Conservation (phyloP, 1,140 invertebrate species). For the Drosophila tsacasi region DNA sequence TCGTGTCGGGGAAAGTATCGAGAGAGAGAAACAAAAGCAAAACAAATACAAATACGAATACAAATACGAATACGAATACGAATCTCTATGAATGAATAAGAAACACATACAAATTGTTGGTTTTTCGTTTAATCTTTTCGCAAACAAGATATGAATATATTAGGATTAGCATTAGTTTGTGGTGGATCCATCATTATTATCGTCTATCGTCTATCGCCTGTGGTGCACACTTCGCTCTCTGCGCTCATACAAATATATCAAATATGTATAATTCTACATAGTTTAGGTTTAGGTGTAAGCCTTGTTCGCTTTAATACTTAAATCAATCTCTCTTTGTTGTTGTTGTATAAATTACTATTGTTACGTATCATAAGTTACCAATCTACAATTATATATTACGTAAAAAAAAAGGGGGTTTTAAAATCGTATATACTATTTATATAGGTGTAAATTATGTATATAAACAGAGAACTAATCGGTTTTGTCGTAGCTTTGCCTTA, state of each 20-base stretch:
- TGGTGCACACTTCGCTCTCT: slow-evolving; percentile 1
- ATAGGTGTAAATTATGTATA: slow-evolving; percentile 19
- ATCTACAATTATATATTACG: slow-evolving; percentile 32
- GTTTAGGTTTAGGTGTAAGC: slow-evolving; percentile 8
- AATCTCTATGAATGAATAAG: slow-evolving; percentile 61
- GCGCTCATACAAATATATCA: slow-evolving; percentile 14
- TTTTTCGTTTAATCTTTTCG: slow-evolving; percentile 78
- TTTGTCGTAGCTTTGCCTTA: slow-evolving; percentile 50
- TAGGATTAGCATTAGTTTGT: slow-evolving; percentile 37
- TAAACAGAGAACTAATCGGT: slow-evolving; percentile 52
- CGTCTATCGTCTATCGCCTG: slow-evolving; percentile 7
- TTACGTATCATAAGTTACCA: slow-evolving; percentile 42
- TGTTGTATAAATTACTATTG: slow-evolving; percentile 40
- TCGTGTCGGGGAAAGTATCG: slow-evolving; percentile 6
- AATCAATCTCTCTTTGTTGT: slow-evolving; percentile 33
- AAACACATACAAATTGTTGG: slow-evolving; percentile 72
- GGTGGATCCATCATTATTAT: slow-evolving; percentile 49
- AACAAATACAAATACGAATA: background rate
- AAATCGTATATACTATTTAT: slow-evolving; percentile 34
- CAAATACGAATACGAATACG: slow-evolving; percentile 3
- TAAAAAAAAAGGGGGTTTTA: slow-evolving; percentile 34
- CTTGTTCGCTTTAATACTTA: slow-evolving; percentile 29
- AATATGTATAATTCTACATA: slow-evolving; percentile 25
- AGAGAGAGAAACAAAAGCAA: background rate
- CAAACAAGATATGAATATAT: slow-evolving; percentile 74